phyloP scores from a whole-genome alignment of 2,797 vertebrate genomes.

The Orestias chungarensis region DNA sequence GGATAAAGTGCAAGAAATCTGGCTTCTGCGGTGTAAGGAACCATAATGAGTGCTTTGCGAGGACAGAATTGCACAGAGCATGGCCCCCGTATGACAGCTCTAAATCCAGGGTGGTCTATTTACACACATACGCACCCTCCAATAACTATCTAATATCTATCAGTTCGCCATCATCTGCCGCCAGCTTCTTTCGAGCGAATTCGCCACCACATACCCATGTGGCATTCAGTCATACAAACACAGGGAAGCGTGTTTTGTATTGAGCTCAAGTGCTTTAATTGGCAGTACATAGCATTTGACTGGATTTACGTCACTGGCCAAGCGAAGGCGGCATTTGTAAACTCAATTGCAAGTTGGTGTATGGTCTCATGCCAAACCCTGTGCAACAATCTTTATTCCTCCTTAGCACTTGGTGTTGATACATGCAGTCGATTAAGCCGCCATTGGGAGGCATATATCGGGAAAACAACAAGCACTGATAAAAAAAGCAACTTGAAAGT shows the following conservation, averaged over 20 bases:
- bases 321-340: too few relatives aligned
- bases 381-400: too few relatives aligned
- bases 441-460: too few relatives aligned
- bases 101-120: slow-evolving; percentile 72
- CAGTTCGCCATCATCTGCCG: slow-evolving; percentile 3
- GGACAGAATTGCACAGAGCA: slow-evolving; percentile 59
- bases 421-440: too few relatives aligned
- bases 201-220: slow-evolving; percentile 54
- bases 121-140: slow-evolving; percentile 46
- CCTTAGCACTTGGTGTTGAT: too few relatives aligned
- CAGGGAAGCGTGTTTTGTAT: slow-evolving; percentile 47
- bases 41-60: slow-evolving; percentile 57
- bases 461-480: too few relatives aligned
- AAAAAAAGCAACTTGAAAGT: too few relatives aligned
- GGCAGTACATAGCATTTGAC: too few relatives aligned
- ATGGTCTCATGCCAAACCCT: too few relatives aligned
- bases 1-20: slow-evolving; percentile 51
- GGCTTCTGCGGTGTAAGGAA: slow-evolving; percentile 50
- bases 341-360: too few relatives aligned
- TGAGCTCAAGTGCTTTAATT: too few relatives aligned
- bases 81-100: slow-evolving; percentile 50
- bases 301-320: too few relatives aligned
- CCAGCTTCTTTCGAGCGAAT: slow-evolving; percentile 48
- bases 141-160: neutral
- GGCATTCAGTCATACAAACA: slow-evolving; percentile 61